phyloP scores from a whole-genome alignment of 2,888 invertebrate genomes.

The Noctua fimbriata region DNA sequence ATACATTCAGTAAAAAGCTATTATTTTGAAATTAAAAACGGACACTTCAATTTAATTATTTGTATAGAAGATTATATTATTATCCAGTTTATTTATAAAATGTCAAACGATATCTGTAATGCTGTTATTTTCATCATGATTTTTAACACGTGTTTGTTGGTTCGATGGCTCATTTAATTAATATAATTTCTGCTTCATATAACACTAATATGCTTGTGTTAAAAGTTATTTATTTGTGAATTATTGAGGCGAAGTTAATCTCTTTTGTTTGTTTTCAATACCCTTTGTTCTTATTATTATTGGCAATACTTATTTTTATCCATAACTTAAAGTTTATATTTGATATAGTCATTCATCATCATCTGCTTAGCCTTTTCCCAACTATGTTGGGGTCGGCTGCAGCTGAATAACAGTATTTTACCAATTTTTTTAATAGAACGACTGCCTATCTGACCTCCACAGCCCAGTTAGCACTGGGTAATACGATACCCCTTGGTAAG shows the following conservation, averaged over 20 bases:
- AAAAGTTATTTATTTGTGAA: conserved; percentile 9
- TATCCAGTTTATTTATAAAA: not conserved
- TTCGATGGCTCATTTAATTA: not conserved
- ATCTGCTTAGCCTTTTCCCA: too few species aligned
- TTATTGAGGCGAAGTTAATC: not conserved
- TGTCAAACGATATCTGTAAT: not conserved
- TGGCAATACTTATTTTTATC: not conserved
- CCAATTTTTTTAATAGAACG: too few species aligned
- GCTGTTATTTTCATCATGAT: not conserved
- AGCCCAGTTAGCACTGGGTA: too few species aligned
- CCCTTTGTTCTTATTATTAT: conserved; percentile 2
- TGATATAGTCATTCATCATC: too few species aligned
- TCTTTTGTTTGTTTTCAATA: conserved; percentile 11
- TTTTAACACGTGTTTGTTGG: not conserved
- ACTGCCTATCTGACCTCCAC: too few species aligned
- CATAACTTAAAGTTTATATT: not conserved
- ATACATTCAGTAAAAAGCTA: too few species aligned
- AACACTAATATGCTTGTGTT: conserved; percentile 26
- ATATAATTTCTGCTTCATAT: conserved; percentile 2
- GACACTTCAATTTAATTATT: too few species aligned
- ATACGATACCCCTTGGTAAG: too few species aligned
- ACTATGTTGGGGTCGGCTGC: too few species aligned
- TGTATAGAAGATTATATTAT: too few species aligned
- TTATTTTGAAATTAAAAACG: too few species aligned
- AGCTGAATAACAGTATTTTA: too few species aligned